phyloP scores from a whole-genome alignment of 2,797 vertebrate genomes.

The Pangasius krempfi region DNA sequence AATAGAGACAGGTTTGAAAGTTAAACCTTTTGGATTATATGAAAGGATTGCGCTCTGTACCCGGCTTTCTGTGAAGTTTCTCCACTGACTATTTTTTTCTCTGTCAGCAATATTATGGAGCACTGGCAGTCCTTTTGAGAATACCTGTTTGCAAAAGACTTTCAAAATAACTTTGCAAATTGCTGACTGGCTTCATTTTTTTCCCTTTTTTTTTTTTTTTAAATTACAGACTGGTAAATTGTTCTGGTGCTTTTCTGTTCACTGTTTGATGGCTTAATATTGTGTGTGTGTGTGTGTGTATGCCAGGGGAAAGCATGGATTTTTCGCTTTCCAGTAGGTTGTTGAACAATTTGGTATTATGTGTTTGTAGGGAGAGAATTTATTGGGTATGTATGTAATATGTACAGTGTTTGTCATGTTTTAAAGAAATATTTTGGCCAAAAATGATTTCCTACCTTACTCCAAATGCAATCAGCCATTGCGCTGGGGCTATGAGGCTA shows the following conservation, averaged over 20 bases:
- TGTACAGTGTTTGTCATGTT: not conserved
- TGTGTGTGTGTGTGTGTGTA: not conserved
- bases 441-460: not conserved
- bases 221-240: not conserved
- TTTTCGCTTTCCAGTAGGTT: not conserved
- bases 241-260: not conserved
- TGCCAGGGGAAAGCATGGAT: not conserved
- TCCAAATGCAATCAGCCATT: not conserved
- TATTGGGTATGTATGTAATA: not conserved
- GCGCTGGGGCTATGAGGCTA: not conserved
- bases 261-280: not conserved
- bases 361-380: not conserved
- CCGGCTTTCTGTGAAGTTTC: not conserved
- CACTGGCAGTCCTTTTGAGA: not conserved
- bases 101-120: conserved; percentile 17
- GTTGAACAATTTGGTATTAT: not conserved
- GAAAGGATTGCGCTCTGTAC: not conserved
- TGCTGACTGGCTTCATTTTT: not conserved
- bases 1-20: not conserved
- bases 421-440: not conserved
- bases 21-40: not conserved
- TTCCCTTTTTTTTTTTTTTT: not conserved
- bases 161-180: conserved; percentile 4
- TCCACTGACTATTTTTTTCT: not conserved
- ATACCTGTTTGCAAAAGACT: conserved; percentile 3